phyloP scores from a whole-genome alignment of 2,797 vertebrate genomes.

The Pseudomugil gertrudae region DNA sequence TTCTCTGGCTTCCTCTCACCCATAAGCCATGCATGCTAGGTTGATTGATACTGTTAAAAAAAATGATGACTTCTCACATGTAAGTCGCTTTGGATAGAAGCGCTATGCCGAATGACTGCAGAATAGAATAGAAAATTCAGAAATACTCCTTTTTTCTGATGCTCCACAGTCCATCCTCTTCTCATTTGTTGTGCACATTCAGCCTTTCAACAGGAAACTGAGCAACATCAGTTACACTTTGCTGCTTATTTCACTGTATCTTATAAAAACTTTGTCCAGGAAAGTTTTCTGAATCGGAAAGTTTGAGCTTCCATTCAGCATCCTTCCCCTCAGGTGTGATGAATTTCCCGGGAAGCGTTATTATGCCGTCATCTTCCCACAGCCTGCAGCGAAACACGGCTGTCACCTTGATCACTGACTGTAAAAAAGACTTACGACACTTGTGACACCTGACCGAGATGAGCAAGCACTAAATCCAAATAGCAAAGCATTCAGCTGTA shows the following conservation, averaged over 20 bases:
- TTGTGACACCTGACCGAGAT: slow-evolving; percentile 8
- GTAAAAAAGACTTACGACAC: slow-evolving; percentile 14
- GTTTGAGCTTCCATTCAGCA: not conserved
- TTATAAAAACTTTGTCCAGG: not conserved
- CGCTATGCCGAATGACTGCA: too few relatives aligned
- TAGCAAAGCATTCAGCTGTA: not conserved
- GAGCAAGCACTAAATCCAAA: not conserved
- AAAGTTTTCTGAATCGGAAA: not conserved
- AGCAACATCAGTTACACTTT: not conserved
- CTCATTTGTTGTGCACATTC: slow-evolving; percentile 14
- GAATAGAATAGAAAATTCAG: not conserved
- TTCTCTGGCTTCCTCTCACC: too few relatives aligned
- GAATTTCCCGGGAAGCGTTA: not conserved
- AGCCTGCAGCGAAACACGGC: slow-evolving; percentile 1
- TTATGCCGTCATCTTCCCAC: not conserved
- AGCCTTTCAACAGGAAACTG: slow-evolving; percentile 17
- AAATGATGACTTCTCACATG: too few relatives aligned
- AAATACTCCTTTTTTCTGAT: not conserved
- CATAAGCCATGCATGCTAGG: too few relatives aligned
- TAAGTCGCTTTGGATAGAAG: too few relatives aligned
- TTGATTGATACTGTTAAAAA: too few relatives aligned
- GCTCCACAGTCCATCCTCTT: slow-evolving; percentile 6
- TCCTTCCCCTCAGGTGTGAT: slow-evolving; percentile 15
- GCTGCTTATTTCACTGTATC: not conserved
- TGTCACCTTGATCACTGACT: slow-evolving; percentile 27